Base-by-base conservation (phyloP, 2,888 invertebrate species). In the Heliconius hortense region DNA sequence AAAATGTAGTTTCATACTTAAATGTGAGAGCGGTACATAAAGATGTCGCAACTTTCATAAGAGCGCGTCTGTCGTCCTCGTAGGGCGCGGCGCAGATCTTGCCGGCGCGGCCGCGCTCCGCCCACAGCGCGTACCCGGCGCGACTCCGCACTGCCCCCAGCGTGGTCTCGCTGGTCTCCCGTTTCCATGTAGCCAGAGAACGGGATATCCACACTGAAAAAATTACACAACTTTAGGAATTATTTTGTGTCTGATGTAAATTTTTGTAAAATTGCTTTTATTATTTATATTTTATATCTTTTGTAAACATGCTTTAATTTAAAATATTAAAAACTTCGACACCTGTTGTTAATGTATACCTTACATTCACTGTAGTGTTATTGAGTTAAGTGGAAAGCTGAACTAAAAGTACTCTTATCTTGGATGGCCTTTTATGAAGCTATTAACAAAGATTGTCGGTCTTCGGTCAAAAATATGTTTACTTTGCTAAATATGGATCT, bases 51-150 rank as follows among this genome's bases (percentile, higher is more conserved):
- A 97, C 96, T 21, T 96, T 97, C 82, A 95, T 95, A 4, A 97
- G 92, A 35, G 96, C 95, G 53, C 89, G 89, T 78, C 94, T 94
- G 85, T 95, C 95, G 31, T 91, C 92, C 83, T 97, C 97, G 77
- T 97, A 92, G 71, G 97, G 97, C 84, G 97, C 96, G 1, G 97
- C 96, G 86, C 98, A 98, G 59, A 98, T 90, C 90, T 97, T 97
- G 72, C 97, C 97, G 71, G 95, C 94, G 72, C 95, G 95, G 10
- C 97, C 97, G 83, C 97, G 96, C 89, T 98, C 98, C 81, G 97
- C 96, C 94, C 97, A 97, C 79, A 97, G 95, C 5, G 97, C 97
- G 89, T 96, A 97, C n/a, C 98, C 98, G 80, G 96, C 96, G 74
- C 96, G 95, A 82, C 95, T 95, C 83, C 97, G 97, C 76, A 95